A percentile compares a stretch with the other conserved stretches of the same genome.
These are phyloP conservation scores for Nautilus pompilius DNA, from an alignment of 1,140 invertebrate genomes.

Conservation along the genomic window DNA sequence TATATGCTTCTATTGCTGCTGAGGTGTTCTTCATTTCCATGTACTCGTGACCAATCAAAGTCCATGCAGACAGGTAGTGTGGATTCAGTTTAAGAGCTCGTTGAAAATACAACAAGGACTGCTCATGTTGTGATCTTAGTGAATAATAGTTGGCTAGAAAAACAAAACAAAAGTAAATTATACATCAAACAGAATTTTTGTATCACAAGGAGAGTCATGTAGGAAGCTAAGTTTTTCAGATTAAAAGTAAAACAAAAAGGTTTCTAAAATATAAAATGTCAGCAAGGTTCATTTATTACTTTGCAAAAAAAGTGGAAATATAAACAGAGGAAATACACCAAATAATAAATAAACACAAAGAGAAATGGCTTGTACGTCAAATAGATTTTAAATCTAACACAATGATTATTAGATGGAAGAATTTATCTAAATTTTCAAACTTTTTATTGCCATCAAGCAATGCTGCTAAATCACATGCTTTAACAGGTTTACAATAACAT, in stretches of 20 bases:
- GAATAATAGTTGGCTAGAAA: constrained; percentile 94
- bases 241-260: background rate
- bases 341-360: no score
- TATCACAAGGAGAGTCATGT: background rate
- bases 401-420: no score
- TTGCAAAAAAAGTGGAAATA: no score
- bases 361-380: no score
- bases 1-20: constrained; percentile 94
- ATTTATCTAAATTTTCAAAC: no score
- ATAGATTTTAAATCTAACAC: no score
- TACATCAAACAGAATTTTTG: constrained; percentile 37
- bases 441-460: no score
- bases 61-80: constrained; percentile 92
- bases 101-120: constrained; percentile 95
- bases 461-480: no score
- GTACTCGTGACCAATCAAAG: constrained; percentile 97
- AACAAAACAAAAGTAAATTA: constrained; percentile 65
- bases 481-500: no score
- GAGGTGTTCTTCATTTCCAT: constrained; percentile 99
- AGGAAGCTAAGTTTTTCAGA: background rate
- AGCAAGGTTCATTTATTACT: background rate
- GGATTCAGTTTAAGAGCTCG: constrained; percentile 92
- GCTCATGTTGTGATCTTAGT: constrained; percentile 91
- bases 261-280: background rate
- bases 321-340: no score